Evolutionary conservation across 2,888 invertebrate species (phyloP).

Genomic region (Caenorhabditis doughertyi): DNA sequence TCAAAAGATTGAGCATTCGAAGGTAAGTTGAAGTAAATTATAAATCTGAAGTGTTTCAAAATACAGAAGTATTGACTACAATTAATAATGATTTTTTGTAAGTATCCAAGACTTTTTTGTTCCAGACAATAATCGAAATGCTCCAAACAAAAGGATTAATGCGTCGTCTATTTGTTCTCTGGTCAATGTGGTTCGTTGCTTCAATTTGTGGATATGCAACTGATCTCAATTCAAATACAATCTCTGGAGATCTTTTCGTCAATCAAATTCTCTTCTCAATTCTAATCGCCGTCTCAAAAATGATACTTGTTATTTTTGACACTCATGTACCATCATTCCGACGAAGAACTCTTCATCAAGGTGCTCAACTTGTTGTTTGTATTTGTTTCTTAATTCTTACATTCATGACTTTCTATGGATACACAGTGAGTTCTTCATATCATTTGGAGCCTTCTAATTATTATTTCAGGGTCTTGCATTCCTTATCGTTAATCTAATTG

Average conservation of each 20-base stretch:
- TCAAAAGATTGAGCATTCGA: constrained; percentile 74
- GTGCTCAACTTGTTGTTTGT: constrained; percentile 78
- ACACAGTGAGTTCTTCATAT: constrained; percentile 59
- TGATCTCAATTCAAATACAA: constrained; percentile 79
- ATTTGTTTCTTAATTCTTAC: constrained; percentile 79
- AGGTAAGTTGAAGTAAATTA: no score
- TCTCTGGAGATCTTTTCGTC: constrained; percentile 79
- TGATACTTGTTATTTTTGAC: constrained; percentile 78
- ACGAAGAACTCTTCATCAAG: constrained; percentile 80
- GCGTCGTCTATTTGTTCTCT: constrained; percentile 77
- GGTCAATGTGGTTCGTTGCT: constrained; percentile 81
- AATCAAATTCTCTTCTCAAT: constrained; percentile 81
- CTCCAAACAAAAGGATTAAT: constrained; percentile 73
- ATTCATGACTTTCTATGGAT: constrained; percentile 73
- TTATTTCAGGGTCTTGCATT: constrained; percentile 76
- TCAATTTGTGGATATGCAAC: constrained; percentile 81
- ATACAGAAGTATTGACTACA: no score
- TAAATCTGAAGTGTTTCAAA: no score
- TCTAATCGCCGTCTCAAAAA: constrained; percentile 80
- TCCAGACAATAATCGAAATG: constrained; percentile 72
- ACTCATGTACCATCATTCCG: constrained; percentile 77
- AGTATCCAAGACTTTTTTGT: no score
- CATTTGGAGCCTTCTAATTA: no score
- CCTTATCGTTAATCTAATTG: constrained; percentile 79
- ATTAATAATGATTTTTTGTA: no score